Conservation (phyloP, 2,888 invertebrate genomes). For the Pachymerium ferrugineum region DNA sequence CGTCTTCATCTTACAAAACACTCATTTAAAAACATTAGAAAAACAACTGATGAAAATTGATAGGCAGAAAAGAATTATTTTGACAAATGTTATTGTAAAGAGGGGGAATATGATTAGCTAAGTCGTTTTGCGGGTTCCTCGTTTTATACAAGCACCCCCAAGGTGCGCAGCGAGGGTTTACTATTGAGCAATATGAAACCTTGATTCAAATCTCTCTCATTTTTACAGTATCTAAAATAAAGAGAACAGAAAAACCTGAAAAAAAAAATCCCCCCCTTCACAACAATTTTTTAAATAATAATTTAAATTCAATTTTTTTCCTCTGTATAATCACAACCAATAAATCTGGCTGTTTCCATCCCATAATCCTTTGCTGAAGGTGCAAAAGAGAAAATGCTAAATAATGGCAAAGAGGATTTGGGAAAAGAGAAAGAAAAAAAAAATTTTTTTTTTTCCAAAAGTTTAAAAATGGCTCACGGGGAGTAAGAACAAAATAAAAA, state of each 20-base stretch:
- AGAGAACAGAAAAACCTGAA: not conserved
- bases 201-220: constrained; percentile 19
- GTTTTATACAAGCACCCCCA: constrained; percentile 14
- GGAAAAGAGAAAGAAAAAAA: not conserved
- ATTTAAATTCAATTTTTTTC: constrained; percentile 17
- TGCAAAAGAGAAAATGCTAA: constrained; percentile 15
- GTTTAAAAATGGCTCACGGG: too few species aligned
- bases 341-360: constrained; percentile 18
- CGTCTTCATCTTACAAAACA: too few species aligned
- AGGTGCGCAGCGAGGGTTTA: constrained; percentile 9
- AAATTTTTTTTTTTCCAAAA: too few species aligned
- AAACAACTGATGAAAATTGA: not conserved
- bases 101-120: constrained; percentile 10
- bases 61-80: not conserved
- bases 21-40: too few species aligned
- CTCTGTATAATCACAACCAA: constrained; percentile 15
- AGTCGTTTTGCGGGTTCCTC: constrained; percentile 13
- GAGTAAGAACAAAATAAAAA: too few species aligned
- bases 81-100: constrained; percentile 1
- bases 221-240: constrained; percentile 8
- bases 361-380: constrained; percentile 5
- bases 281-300: constrained; percentile 16
- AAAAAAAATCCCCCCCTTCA: not conserved
- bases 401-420: constrained; percentile 15
- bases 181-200: constrained; percentile 11